phyloP scores from a whole-genome alignment of 2,888 invertebrate species.

The Nymphalis urticae region DNA sequence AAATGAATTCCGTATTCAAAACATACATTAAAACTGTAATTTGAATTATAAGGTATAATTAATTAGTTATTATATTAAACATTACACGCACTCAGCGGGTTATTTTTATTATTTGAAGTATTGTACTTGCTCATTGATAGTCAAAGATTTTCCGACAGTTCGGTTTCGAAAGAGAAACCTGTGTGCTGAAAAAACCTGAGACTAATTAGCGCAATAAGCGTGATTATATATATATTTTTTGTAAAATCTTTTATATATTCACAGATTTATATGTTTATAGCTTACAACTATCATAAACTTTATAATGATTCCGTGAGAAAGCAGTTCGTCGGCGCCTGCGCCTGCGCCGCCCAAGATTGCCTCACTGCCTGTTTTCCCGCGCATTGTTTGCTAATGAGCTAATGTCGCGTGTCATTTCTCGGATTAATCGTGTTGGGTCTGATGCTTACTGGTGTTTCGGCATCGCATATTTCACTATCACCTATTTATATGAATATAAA shows the following conservation, averaged over 20 bases:
- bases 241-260: too few relatives aligned
- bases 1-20: not conserved
- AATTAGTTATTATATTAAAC: not conserved
- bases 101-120: not conserved
- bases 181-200: too few relatives aligned
- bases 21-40: not conserved
- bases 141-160: too few relatives aligned
- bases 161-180: too few relatives aligned
- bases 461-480: too few relatives aligned
- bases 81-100: not conserved
- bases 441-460: not conserved
- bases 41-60: not conserved
- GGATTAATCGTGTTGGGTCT: not conserved
- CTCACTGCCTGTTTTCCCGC: constrained; percentile 19
- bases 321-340: constrained; percentile 10
- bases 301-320: constrained; percentile 15
- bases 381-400: constrained; percentile 37
- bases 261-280: too few relatives aligned
- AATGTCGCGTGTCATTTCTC: constrained; percentile 19
- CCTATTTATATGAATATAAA: too few relatives aligned
- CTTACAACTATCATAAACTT: too few relatives aligned
- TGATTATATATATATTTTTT: too few relatives aligned
- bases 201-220: too few relatives aligned
- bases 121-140: not conserved
- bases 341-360: constrained; percentile 5